Evolutionary conservation across 2,888 invertebrate species (phyloP), one percentile per base, ranked within the genome.

Genomic region (Luperina nickerlii): DNA sequence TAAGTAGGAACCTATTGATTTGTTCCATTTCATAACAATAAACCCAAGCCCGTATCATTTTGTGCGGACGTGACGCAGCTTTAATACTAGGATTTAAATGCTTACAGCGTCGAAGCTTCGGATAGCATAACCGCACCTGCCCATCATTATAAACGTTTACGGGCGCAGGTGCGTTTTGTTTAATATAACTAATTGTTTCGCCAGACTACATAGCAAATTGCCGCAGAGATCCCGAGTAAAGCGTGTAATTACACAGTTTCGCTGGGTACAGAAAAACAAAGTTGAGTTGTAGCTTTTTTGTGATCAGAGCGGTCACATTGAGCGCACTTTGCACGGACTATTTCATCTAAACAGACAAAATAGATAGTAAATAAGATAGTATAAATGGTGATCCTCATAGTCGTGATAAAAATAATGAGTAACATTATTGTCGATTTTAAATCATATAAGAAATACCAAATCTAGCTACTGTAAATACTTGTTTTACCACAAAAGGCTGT

Each of bases 61-160:
- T 45, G 66, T 68, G 54, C 9, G 27, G 60, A 83, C 84, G 79
- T 83, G 84, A 65, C 76, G 27, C n/a, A 68, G 48, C 77, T 67
- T 70, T 78, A 80, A 73, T 76, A 45, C 54, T 38, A 57, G 71
- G 76, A 79, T 73, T 79, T 80, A 75, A 71, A 66, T 63, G 38
- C 48, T 69, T 48, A 48, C 66, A 62, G 65, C 57, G 63, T 65
- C 38, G 67, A 72, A 60, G 57, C 78, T 82, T 72, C 67, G 51
- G 57, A 60, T 42, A 63, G 69, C 76, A 76, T 84, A 81, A 71
- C 70, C 51, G 51, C 13, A 74, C 32, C 74, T 51, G 63, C 72
- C 57, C 73, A 11, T 54, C 42, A 72, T 42, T 27, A 73, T 57
- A 72, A 57, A 45, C 54, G 27, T 42, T 42, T 32, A 54, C 42